Conservation (phyloP, 92 coral and sea anemone genomes). For the Paramuricea clavata region DNA sequence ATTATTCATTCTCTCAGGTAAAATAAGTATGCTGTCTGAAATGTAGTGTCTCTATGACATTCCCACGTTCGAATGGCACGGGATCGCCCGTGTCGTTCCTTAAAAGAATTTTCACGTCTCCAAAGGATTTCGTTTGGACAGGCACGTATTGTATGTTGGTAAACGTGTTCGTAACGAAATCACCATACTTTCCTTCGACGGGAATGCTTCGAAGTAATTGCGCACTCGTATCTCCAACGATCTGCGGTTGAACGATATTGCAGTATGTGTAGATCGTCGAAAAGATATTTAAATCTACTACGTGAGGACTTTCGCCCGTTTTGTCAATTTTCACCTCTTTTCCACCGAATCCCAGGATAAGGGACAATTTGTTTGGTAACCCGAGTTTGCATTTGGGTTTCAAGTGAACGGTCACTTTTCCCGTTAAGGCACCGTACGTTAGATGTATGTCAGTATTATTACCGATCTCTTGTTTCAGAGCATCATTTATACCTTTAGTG, state of each 20-base stretch:
- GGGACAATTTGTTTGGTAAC: too few species aligned
- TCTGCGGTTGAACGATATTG: conserved; percentile 56
- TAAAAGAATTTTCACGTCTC: conserved; percentile 63
- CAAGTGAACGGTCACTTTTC: too few species aligned
- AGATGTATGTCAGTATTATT: too few species aligned
- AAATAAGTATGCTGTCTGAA: conserved; percentile 43
- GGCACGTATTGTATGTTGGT: conserved; percentile 65
- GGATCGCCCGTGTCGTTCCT: conserved; percentile 68
- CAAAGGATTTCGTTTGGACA: conserved; percentile 68
- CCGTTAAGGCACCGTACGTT: too few species aligned
- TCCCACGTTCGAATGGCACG: conserved; percentile 70
- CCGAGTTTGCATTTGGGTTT: too few species aligned
- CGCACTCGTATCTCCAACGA: conserved; percentile 64
- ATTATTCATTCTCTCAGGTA: not conserved
- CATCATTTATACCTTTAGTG: too few species aligned
- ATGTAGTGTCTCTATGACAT: conserved; percentile 61
- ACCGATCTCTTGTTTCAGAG: too few species aligned
- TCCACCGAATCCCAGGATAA: too few species aligned
- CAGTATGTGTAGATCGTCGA: too few species aligned
- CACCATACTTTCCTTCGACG: conserved; percentile 60
- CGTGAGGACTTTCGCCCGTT: conserved; percentile 21
- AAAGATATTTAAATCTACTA: too few species aligned
- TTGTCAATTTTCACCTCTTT: too few species aligned
- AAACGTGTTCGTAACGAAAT: conserved; percentile 37
- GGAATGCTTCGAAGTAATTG: conserved; percentile 63